Base-by-base conservation (phyloP, 2,888 invertebrate species). In the Piscicola geometra region DNA sequence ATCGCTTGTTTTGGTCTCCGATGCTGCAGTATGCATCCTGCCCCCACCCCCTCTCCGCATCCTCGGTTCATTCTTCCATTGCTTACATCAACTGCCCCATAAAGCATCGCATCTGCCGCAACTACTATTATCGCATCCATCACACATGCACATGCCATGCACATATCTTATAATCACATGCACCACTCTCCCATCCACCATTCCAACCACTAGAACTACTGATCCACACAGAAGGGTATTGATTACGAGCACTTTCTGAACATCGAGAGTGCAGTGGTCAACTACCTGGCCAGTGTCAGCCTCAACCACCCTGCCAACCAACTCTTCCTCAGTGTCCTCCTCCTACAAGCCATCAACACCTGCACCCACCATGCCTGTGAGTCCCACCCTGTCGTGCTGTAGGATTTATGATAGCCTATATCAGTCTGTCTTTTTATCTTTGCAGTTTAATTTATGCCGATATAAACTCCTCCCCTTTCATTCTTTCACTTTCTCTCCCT, bases 251-350 rank as follows among this genome's bases (percentile, higher is more conserved):
- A 56, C 60, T 56, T 56, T 5, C n/a, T 56, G 60, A 56, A 81
- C 52, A 81, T 86, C 41, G 86, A 86, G 80, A 83, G 83, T 81
- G 90, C 91, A 25, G 91, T 92, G 68, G 91, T 94, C 60, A 89
- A 91, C 79, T 90, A 94, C 84, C 89, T 94, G 81, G 90, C 92
- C 0, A 90, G 91, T 81, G 90, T 93, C 81, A 93, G 92, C 73
- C 90, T 92, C 82, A 93, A 93, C 83, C 93, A 94, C 85, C 89
- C 90, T 0, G 88, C 88, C 72, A 94, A 94, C 86, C 94, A 94
- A 86, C 90, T 90, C 79, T 88, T 91, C 68, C 89, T 95, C 76
- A 92, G 94, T 0, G 88, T 89, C 77, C 91, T 93, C 3, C 86
- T 94, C 9, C 91, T 91, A 82, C 89, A 90, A 80, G 91, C 93